Evolutionary conservation across 2,888 invertebrate species (phyloP).

Genomic region (Dryobotodes eremita): DNA sequence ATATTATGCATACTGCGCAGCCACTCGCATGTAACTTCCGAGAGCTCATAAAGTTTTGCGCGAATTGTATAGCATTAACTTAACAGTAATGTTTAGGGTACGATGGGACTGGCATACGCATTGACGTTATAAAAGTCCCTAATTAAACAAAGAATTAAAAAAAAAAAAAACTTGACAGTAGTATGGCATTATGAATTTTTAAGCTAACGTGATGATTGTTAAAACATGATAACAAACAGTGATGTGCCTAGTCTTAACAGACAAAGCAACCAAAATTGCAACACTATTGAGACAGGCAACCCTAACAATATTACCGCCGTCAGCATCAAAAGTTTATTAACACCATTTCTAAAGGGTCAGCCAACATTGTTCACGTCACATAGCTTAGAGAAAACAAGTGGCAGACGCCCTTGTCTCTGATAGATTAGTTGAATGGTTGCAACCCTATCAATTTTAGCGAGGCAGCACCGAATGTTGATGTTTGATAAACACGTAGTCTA

Average conservation of each 20-base stretch:
- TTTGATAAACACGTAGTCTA: constrained; percentile 49
- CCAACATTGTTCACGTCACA: constrained; percentile 1
- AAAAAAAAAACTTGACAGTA: too few relatives aligned
- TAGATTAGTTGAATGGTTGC: constrained; percentile 21
- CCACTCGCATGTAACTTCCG: too few relatives aligned
- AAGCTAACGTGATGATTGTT: neutral
- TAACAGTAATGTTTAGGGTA: too few relatives aligned
- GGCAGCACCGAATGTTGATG: constrained; percentile 25
- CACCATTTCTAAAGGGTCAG: constrained; percentile 11
- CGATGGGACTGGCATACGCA: too few relatives aligned
- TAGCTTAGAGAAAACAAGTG: constrained; percentile 7
- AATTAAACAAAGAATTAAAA: too few relatives aligned
- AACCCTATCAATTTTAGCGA: constrained; percentile 37
- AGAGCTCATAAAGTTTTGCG: too few relatives aligned
- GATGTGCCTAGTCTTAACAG: neutral
- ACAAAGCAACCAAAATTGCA: constrained; percentile 5
- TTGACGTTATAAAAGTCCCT: too few relatives aligned
- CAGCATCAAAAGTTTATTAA: constrained; percentile 32
- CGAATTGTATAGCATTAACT: too few relatives aligned
- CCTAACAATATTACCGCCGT: constrained; percentile 17
- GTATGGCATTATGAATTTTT: neutral
- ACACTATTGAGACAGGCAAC: neutral
- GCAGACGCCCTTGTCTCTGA: constrained; percentile 1
- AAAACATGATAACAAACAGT: neutral
- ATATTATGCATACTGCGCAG: too few relatives aligned